phyloP scores from a whole-genome alignment of 1,140 invertebrate genomes.

The Megathymus violae region DNA sequence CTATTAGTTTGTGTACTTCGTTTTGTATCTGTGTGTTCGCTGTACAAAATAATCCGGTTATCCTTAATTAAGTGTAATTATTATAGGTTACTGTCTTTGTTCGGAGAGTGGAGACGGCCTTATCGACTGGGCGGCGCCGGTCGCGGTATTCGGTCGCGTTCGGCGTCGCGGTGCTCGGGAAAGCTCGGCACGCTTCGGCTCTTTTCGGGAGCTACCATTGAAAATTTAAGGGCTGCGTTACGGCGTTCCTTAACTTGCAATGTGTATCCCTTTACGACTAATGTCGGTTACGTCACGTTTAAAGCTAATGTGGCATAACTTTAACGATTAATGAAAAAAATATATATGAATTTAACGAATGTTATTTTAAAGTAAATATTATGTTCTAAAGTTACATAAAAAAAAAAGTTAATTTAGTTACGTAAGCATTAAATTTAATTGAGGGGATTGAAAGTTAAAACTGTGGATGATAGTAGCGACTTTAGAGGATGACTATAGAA shows the following conservation, averaged over 20 bases:
- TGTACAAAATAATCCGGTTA: slow-evolving; percentile 73
- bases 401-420: background rate
- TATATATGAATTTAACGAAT: too few relatives aligned
- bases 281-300: background rate
- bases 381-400: background rate
- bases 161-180: slow-evolving; percentile 51
- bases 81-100: slow-evolving; percentile 83
- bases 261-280: slow-evolving; percentile 16
- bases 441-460: background rate
- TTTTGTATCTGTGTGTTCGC: slow-evolving; percentile 44
- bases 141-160: slow-evolving; percentile 63
- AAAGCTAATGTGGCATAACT: background rate
- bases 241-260: slow-evolving; percentile 49
- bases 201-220: slow-evolving; percentile 62
- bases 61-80: slow-evolving; percentile 82
- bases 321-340: background rate
- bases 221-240: slow-evolving; percentile 78
- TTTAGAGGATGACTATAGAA: slow-evolving; percentile 19
- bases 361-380: background rate
- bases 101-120: slow-evolving; percentile 80
- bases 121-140: slow-evolving; percentile 83
- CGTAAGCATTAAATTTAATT: background rate
- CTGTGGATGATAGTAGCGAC: background rate
- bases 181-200: slow-evolving; percentile 51
- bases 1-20: background rate